These are phyloP conservation scores for Nomada fabriciana DNA, from an alignment of 2,888 invertebrate genomes.

Conservation along the genomic window DNA sequence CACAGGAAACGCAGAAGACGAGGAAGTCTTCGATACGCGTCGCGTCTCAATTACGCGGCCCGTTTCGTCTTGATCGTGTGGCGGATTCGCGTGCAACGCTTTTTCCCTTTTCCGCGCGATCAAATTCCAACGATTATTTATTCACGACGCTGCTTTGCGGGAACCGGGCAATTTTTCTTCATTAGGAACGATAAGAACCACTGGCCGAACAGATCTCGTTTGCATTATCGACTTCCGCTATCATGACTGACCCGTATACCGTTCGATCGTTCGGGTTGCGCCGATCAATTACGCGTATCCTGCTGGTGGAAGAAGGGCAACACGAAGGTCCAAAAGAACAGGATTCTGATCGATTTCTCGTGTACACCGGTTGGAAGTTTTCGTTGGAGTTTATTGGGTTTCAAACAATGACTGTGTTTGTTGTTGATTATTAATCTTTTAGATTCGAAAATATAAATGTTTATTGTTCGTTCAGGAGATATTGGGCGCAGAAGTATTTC, in stretches of 20 bases:
- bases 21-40: constrained; percentile 40
- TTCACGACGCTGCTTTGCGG: constrained; percentile 21
- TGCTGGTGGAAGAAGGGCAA: constrained; percentile 19
- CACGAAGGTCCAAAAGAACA: no score
- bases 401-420: no score
- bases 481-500: no score
- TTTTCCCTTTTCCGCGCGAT: constrained; percentile 21
- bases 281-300: constrained; percentile 45
- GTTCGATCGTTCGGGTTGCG: not conserved
- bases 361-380: no score
- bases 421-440: no score
- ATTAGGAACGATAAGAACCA: constrained; percentile 50
- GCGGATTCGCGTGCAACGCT: constrained; percentile 47
- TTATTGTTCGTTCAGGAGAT: no score
- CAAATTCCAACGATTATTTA: constrained; percentile 58
- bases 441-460: no score
- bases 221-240: constrained; percentile 56
- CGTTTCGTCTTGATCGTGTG: constrained; percentile 49
- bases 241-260: constrained; percentile 35
- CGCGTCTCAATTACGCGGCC: constrained; percentile 58
- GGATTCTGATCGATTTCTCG: no score
- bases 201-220: constrained; percentile 42
- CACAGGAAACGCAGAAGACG: constrained; percentile 17
- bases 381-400: no score
- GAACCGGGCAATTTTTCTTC: constrained; percentile 51